Percentiles rank a stretch among this genome's conserved stretches.
These are phyloP conservation scores for Tethea ocularis DNA, from an alignment of 2,888 invertebrate species.

Conservation along the genomic window DNA sequence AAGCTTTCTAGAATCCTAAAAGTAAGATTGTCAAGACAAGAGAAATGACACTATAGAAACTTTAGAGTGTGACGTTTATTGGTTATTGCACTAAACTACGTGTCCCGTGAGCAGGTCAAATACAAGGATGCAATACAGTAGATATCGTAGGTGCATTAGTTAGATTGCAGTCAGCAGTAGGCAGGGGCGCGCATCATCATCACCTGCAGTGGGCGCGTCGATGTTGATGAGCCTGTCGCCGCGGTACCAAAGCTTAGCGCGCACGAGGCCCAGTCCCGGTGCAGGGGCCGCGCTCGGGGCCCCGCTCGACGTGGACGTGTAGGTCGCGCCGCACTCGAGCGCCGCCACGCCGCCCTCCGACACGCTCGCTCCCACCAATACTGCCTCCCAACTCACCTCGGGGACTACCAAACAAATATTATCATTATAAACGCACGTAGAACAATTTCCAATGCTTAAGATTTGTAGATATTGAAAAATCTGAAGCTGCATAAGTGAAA, in stretches of 20 bases:
- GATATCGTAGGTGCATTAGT: not conserved
- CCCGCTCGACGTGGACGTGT: conserved; percentile 57
- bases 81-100: no score
- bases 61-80: no score
- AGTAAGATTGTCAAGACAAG: no score
- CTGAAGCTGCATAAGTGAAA: not conserved
- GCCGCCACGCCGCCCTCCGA: conserved; percentile 40
- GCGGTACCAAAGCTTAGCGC: conserved; percentile 58
- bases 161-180: no score
- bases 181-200: no score
- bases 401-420: conserved; percentile 34
- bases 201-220: conserved; percentile 84
- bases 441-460: no score
- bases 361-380: conserved; percentile 27
- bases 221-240: conserved; percentile 49
- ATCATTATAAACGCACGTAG: no score
- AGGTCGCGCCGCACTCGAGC: conserved; percentile 25
- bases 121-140: no score
- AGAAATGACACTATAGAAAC: no score
- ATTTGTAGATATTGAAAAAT: not conserved
- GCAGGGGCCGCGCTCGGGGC: conserved; percentile 27
- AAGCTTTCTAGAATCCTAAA: not conserved
- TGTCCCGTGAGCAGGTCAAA: no score
- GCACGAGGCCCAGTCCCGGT: conserved; percentile 24
- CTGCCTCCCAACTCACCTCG: conserved; percentile 53